Conservation (phyloP, 2,113 vertebrate genomes). For the Esox niger region DNA sequence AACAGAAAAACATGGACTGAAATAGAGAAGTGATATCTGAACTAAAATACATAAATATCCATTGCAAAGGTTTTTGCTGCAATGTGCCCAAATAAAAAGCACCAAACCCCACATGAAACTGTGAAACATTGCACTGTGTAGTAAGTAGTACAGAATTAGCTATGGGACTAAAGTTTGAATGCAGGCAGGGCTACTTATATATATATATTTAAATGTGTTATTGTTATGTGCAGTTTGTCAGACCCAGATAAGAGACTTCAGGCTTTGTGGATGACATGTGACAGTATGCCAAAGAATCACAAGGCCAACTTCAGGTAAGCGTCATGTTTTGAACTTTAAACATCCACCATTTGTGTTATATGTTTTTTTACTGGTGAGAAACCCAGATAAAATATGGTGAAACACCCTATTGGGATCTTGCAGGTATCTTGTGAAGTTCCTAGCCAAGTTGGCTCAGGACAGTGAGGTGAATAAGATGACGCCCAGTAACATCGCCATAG, state of each 20-base stretch:
- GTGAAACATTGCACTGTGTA: neutral
- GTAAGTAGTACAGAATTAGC: too few species aligned
- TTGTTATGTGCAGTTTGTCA: slow-evolving; percentile 39
- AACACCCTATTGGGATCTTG: slow-evolving; percentile 2
- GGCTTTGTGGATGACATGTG: slow-evolving; percentile 90
- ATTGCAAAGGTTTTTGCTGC: too few species aligned
- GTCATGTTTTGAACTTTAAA: neutral
- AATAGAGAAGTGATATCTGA: too few species aligned
- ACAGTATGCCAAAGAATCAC: slow-evolving; percentile 85
- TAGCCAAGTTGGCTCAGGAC: slow-evolving; percentile 90
- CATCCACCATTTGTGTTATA: too few species aligned
- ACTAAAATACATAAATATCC: too few species aligned
- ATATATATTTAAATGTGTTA: neutral
- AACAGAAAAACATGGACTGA: too few species aligned
- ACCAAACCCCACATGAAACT: neutral
- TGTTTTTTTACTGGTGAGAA: too few species aligned
- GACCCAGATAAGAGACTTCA: slow-evolving; percentile 95
- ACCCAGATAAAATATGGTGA: neutral
- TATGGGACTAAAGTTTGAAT: too few species aligned
- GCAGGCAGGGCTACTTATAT: too few species aligned
- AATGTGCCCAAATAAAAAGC: too few species aligned
- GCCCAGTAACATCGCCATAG: slow-evolving; percentile 93
- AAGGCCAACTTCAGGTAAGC: slow-evolving; percentile 79
- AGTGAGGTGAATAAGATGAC: slow-evolving; percentile 97
- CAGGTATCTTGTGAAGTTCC: slow-evolving; percentile 97